Base-by-base conservation (phyloP, 2,113 vertebrate genomes). In the Eclectus roratus region DNA sequence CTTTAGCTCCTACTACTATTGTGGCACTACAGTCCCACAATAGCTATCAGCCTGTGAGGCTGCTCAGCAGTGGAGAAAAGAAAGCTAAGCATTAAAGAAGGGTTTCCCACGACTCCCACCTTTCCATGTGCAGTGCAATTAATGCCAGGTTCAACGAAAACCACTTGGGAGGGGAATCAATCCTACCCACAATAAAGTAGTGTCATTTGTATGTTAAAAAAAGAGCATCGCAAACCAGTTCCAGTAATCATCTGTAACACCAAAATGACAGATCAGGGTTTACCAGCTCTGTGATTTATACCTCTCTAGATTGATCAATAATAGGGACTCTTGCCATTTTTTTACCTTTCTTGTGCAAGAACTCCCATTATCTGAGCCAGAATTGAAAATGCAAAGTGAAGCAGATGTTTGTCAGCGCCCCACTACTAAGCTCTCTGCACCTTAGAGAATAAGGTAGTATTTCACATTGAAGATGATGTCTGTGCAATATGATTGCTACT, bases 351-450 rank as follows among this genome's bases (percentile, higher is more conserved):
- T 46, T 65, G 29, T 43, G 47, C 53, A 60, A 79, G 87, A 87
- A n/a, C 41, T 92, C n/a, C 77, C 66, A 84, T 93, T 91, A 79
- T 71, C 77, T 63, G 61, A 94, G 49, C 83, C 66, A 61, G 86
- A 88, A 92, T 16, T 69, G 82, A 78, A 94, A 94, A 90, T 24
- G 50, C 55, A 96, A 78, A 94, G 71, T 41, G 61, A 89, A 91
- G 28, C 73, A 87, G 91, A 64, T 82, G 77, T 85, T 95, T 84
- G 65, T 78, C 82, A 93, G 80, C 49, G n/a, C 49, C 37, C 35
- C 60, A n/a, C 24, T 80, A 31, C 50, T 71, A 16, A 47, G 7
- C 13, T 90, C 39, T 53, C 55, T 84, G 39, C 72, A 80, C 80
- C 55, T 69, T 70, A 9, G 41, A 72, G 52, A 43, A 61, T 72